Evolutionary conservation across 2,888 invertebrate genomes (phyloP).

Genomic region (Lutraria lutraria): DNA sequence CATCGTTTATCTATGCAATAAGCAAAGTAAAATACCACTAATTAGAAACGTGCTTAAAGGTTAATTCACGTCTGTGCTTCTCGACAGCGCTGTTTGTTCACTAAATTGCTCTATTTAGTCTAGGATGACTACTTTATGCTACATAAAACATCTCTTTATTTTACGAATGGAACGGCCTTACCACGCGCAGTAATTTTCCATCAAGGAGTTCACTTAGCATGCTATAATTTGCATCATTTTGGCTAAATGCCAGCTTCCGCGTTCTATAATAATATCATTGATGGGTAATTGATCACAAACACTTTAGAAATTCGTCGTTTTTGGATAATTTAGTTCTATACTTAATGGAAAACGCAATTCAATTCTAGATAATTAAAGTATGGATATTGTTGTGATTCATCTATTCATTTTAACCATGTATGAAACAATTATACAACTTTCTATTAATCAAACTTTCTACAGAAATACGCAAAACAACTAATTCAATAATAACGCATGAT

Average conservation of each 20-base stretch:
- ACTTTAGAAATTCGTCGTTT: neutral
- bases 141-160: neutral
- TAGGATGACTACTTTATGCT: neutral
- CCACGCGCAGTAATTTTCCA: conserved; percentile 3
- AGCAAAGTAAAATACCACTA: too few species aligned
- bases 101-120: too few species aligned
- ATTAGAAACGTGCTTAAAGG: too few species aligned
- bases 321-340: neutral
- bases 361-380: neutral
- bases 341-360: conserved; percentile 17
- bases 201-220: neutral
- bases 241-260: neutral
- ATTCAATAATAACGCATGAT: neutral
- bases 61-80: too few species aligned
- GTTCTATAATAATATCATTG: neutral
- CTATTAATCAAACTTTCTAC: neutral
- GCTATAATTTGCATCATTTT: neutral
- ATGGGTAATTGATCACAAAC: neutral
- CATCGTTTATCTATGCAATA: too few species aligned
- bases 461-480: neutral
- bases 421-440: neutral
- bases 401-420: neutral
- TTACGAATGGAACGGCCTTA: neutral
- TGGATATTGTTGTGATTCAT: neutral
- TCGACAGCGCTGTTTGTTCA: too few species aligned